Base-by-base conservation (phyloP, 2,113 vertebrate genomes). In the Carlito syrichta region DNA sequence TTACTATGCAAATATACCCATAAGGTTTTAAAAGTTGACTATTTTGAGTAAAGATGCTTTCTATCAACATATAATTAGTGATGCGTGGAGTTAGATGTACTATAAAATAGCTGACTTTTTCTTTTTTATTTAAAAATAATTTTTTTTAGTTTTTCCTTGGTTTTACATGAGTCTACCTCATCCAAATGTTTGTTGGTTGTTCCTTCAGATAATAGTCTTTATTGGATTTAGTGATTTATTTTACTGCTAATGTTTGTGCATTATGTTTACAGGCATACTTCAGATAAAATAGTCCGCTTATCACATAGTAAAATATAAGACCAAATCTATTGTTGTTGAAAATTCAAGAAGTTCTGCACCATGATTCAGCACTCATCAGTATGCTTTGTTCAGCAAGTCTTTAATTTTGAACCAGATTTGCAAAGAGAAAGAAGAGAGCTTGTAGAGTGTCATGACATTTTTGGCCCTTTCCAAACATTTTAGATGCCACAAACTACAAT, bases 371-470 rank as follows among this genome's bases (percentile, higher is more conserved):
- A 87, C 2, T 93, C 14, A 50, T 90, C 27, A 45, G 69, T 38
- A 35, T 16, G 23, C 22, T 83, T 91, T 52, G 2, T 45, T 23
- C 3, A n/a, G n/a, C n/a, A 86, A 48, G 54, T 50, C 30, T 23
- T 2, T 2, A 25, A 40, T 25, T 60, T 89, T 77, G 73, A 81
- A 63, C 0, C 4, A 45, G 69, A 63, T 23, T 48, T 94, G 48
- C 3, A 78, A 66, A 5, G 60, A n/a, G 2, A 76, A 85, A 52
- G 68, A 60, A 45, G 85, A 73, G 54, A 48, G 1, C 14, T 0
- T 0, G 0, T 73, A 14, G 3, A 8, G 13, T 45, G 20, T 40
- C 30, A 8, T 17, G 10, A 1, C 16, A 58, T 10, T 7, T 1
- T 5, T 32, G 13, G 2, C 10, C 20, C 6, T 38, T 76, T 5